phyloP scores from a whole-genome alignment of 2,113 vertebrate genomes.

The Mustelus asterias region DNA sequence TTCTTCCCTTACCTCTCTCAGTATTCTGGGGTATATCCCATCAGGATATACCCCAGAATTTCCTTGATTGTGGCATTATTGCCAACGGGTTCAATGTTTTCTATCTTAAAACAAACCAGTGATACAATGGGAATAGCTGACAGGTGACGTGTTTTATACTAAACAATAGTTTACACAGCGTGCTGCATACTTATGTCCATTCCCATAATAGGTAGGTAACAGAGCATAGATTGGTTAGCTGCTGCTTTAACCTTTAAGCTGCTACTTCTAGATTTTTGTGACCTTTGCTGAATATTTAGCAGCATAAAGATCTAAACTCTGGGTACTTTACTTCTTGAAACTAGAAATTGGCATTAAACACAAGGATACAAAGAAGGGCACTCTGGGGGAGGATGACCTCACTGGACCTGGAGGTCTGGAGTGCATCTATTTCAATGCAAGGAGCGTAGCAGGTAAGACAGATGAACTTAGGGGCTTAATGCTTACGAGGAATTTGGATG shows the following conservation, averaged over 20 bases:
- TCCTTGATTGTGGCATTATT: background rate
- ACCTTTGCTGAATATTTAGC: background rate
- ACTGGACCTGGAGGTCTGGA: too few relatives aligned
- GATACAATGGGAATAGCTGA: background rate
- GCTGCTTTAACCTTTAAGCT: background rate
- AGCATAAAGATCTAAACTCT: background rate
- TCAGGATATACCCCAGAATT: too few relatives aligned
- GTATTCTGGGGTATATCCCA: too few relatives aligned
- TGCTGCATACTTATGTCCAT: background rate
- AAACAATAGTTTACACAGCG: background rate
- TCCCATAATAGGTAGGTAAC: background rate
- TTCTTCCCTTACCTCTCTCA: too few relatives aligned
- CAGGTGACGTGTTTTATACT: too few relatives aligned
- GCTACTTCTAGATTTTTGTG: background rate
- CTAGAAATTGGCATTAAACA: background rate
- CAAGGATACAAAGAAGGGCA: too few relatives aligned
- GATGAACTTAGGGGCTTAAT: too few relatives aligned
- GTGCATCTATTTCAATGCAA: too few relatives aligned
- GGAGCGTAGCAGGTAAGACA: too few relatives aligned
- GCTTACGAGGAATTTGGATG: too few relatives aligned
- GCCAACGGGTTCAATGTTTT: background rate
- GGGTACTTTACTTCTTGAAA: background rate
- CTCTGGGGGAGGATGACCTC: too few relatives aligned
- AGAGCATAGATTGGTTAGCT: background rate
- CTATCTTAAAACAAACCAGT: background rate